A percentile compares a stretch with the other conserved stretches of the same genome.
These are phyloP conservation scores for Uria aalge DNA, from an alignment of 2,113 vertebrate species.

Conservation along the genomic window DNA sequence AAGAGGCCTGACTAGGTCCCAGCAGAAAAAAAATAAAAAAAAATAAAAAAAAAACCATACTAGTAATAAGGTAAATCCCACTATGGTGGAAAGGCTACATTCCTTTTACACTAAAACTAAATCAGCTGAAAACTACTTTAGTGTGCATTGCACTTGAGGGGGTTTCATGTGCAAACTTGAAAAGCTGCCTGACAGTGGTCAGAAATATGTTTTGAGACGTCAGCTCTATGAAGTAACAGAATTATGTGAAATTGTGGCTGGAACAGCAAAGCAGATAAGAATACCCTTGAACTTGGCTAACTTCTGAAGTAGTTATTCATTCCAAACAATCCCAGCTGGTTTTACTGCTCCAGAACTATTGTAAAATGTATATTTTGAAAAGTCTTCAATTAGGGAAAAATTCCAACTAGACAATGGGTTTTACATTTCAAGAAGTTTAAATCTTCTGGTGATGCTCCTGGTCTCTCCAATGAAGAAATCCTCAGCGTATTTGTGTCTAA, in stretches of 20 bases:
- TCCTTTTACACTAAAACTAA: neutral
- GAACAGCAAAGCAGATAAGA: conserved; percentile 28
- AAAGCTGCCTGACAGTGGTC: conserved; percentile 12
- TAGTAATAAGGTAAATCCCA: neutral
- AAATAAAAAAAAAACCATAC: neutral
- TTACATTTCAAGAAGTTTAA: neutral
- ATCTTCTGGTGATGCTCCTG: neutral
- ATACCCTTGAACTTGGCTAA: conserved; percentile 27
- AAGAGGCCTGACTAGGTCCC: neutral
- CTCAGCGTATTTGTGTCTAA: neutral
- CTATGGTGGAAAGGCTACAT: neutral
- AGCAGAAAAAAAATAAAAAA: neutral
- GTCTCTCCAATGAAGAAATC: neutral
- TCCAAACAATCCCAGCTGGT: neutral
- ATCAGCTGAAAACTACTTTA: neutral
- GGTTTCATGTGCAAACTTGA: conserved; percentile 19
- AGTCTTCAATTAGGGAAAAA: neutral
- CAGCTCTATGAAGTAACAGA: neutral
- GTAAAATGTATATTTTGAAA: neutral
- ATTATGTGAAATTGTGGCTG: neutral
- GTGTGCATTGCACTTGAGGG: neutral
- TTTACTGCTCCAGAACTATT: conserved; percentile 1
- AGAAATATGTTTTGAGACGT: conserved; percentile 5
- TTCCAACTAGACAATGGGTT: neutral
- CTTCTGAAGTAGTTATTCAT: neutral